Percentiles rank a stretch among this genome's conserved stretches.
Evolutionary conservation across 2,888 invertebrate genomes (phyloP).

Genomic region (Calephelis perditalis): DNA sequence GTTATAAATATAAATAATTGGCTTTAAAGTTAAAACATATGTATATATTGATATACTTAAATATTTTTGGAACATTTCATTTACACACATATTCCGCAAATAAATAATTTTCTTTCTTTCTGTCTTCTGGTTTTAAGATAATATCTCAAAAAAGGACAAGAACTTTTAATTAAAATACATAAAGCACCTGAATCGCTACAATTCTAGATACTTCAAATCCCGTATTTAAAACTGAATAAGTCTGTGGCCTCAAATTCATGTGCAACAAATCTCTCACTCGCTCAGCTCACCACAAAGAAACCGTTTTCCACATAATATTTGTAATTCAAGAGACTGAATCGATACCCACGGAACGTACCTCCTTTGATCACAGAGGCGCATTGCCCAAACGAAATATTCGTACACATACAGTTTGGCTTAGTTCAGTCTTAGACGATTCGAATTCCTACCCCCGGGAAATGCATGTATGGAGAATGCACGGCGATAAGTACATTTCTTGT

Average conservation of each 20-base stretch:
- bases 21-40: too few species aligned
- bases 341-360: conserved; percentile 21
- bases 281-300: conserved; percentile 3
- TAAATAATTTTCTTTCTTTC: too few species aligned
- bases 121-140: too few species aligned
- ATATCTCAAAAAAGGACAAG: too few species aligned
- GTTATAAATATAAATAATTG: too few species aligned
- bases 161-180: too few species aligned
- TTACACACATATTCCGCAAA: too few species aligned
- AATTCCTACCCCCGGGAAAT: conserved; percentile 19
- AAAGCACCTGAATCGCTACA: too few species aligned
- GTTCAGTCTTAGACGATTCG: conserved; percentile 17
- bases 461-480: conserved; percentile 7
- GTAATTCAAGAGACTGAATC: conserved; percentile 8
- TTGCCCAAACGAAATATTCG: conserved; percentile 21
- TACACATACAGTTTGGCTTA: conserved; percentile 16
- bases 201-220: not conserved
- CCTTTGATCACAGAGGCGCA: conserved; percentile 24
- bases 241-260: too few species aligned
- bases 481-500: conserved; percentile 17
- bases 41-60: too few species aligned
- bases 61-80: too few species aligned
- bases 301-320: conserved; percentile 5
- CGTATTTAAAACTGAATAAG: too few species aligned
- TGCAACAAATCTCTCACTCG: not conserved